These are phyloP conservation scores for Anoncus sp. DNA, from an alignment of 2,888 invertebrate genomes.

Conservation along the genomic window DNA sequence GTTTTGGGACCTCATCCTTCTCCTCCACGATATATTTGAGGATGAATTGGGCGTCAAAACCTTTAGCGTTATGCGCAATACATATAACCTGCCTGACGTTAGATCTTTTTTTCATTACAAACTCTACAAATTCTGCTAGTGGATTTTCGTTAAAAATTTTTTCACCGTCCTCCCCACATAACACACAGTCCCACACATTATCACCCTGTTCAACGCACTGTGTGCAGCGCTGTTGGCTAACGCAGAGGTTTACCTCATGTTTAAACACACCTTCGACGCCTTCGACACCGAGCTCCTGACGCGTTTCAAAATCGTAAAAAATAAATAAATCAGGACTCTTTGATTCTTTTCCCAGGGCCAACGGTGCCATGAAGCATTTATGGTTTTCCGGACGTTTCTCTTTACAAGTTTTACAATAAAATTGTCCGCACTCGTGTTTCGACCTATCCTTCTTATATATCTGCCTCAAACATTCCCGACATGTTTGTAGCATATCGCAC, in stretches of 20 bases:
- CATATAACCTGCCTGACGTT: too few species aligned
- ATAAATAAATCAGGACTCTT: constrained; percentile 24
- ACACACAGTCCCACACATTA: not conserved
- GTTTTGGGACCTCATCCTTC: too few species aligned
- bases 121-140: too few species aligned
- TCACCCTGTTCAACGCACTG: not conserved
- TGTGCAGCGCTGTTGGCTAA: constrained; percentile 12
- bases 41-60: constrained; percentile 59
- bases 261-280: too few species aligned
- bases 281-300: constrained; percentile 17
- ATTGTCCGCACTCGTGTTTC: constrained; percentile 1
- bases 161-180: not conserved
- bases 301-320: too few species aligned
- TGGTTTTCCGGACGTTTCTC: not conserved
- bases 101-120: too few species aligned
- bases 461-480: too few species aligned
- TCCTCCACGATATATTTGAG: constrained; percentile 43
- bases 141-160: not conserved
- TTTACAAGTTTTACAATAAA: constrained; percentile 10
- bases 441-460: too few species aligned
- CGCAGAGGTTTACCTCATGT: constrained; percentile 27
- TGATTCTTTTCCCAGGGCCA: not conserved
- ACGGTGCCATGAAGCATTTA: not conserved
- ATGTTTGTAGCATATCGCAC: too few species aligned
- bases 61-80: too few species aligned